Conservation (phyloP, 1,140 invertebrate species). For the Lepidotrigona ventralis region DNA sequence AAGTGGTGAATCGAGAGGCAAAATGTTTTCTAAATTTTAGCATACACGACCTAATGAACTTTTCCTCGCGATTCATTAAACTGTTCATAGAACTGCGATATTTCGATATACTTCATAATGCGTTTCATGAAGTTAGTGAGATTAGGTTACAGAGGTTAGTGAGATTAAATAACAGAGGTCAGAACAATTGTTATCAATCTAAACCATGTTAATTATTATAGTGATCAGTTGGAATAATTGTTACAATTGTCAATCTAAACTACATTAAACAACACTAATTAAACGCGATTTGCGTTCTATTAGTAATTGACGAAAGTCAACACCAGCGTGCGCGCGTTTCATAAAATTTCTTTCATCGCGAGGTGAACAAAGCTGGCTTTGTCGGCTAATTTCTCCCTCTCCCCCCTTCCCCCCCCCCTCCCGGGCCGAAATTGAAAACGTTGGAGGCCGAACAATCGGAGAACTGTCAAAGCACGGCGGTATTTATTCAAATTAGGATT, state of each 20-base stretch:
- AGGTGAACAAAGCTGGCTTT: background rate
- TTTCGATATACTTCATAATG: background rate
- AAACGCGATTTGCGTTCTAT: too few species aligned
- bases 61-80: background rate
- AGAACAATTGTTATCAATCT: too few species aligned
- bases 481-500: conserved; percentile 6
- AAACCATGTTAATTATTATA: too few species aligned
- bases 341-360: background rate
- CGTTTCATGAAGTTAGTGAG: background rate
- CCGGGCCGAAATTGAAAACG: background rate
- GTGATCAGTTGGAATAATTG: too few species aligned
- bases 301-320: background rate
- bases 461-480: background rate
- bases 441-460: too few species aligned
- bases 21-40: background rate
- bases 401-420: too few species aligned
- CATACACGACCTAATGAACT: background rate
- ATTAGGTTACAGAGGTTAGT: too few species aligned
- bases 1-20: background rate
- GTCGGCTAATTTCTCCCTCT: background rate
- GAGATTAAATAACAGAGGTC: too few species aligned
- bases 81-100: too few species aligned
- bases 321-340: background rate
- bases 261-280: too few species aligned
- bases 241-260: too few species aligned